Evolutionary conservation across 2,888 invertebrate genomes (phyloP).

Genomic region (Amitus sp.): DNA sequence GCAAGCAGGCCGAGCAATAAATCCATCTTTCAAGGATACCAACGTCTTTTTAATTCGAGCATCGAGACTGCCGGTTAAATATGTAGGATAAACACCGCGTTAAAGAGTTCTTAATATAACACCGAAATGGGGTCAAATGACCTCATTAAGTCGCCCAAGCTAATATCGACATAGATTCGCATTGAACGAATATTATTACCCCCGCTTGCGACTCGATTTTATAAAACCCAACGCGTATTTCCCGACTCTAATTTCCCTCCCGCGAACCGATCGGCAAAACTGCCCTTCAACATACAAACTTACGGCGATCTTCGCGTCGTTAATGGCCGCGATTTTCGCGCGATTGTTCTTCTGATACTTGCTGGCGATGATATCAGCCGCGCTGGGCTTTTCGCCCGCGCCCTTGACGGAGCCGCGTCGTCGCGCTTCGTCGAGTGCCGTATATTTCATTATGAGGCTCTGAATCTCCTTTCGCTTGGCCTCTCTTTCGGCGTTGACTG

Average conservation of each 20-base stretch:
- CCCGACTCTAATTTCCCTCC: no score
- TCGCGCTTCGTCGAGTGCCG: slow-evolving; percentile 80
- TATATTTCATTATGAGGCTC: slow-evolving; percentile 83
- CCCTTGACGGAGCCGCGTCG: slow-evolving; percentile 67
- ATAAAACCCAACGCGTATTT: no score
- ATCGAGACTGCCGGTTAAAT: slow-evolving; percentile 7
- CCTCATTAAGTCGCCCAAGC: slow-evolving; percentile 31
- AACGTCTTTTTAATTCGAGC: slow-evolving; percentile 5
- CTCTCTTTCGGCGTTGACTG: slow-evolving; percentile 76
- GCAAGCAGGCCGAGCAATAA: slow-evolving; percentile 1
- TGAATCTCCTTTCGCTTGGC: slow-evolving; percentile 86
- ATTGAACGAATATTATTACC: not conserved
- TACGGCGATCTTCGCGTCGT: slow-evolving; percentile 45
- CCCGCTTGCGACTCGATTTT: not conserved
- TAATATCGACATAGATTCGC: slow-evolving; percentile 11
- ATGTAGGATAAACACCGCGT: slow-evolving; percentile 18
- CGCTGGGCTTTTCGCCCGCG: slow-evolving; percentile 53
- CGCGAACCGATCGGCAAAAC: no score
- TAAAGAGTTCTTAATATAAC: slow-evolving; percentile 39
- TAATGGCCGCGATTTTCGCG: slow-evolving; percentile 31
- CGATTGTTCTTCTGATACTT: slow-evolving; percentile 54
- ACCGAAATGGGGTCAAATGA: slow-evolving; percentile 33
- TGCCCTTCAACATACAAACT: slow-evolving; percentile 39
- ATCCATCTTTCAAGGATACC: slow-evolving; percentile 19
- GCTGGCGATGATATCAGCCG: slow-evolving; percentile 61